These are phyloP conservation scores for Orgyia antiqua DNA, from an alignment of 2,888 invertebrate genomes.

Conservation along the genomic window DNA sequence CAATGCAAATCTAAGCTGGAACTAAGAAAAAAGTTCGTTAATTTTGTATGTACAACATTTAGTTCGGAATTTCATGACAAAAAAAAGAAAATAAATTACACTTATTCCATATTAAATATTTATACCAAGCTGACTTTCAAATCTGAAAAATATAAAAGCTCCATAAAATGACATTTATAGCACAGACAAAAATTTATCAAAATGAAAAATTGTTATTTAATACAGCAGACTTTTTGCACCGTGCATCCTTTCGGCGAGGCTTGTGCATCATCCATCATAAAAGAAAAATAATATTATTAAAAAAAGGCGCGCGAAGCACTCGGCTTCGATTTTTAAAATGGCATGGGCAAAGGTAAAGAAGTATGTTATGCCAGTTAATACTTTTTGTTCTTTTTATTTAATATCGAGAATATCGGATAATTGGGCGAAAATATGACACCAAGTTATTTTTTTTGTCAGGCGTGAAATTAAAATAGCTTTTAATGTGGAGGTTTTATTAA, in stretches of 20 bases:
- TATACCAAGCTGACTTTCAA: background rate
- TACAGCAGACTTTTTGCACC: conserved; percentile 46
- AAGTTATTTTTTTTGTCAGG: background rate
- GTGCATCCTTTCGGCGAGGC: conserved; percentile 36
- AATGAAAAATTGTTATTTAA: conserved; percentile 63
- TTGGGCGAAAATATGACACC: conserved; percentile 31
- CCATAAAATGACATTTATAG: conserved; percentile 28
- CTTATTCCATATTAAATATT: too few relatives aligned
- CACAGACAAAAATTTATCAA: conserved; percentile 38
- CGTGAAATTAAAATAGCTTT: too few relatives aligned
- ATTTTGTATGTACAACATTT: too few relatives aligned
- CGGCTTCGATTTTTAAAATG: conserved; percentile 29
- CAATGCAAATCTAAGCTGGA: too few relatives aligned
- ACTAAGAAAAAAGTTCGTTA: too few relatives aligned
- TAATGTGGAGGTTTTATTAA: too few relatives aligned
- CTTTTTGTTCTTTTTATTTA: conserved; percentile 26
- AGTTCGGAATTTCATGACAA: too few relatives aligned
- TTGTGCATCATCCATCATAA: conserved; percentile 46
- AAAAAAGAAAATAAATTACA: too few relatives aligned
- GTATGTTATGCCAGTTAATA: conserved; percentile 36
- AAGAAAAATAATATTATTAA: conserved; percentile 39
- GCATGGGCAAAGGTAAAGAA: conserved; percentile 33
- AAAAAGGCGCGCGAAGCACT: conserved; percentile 44
- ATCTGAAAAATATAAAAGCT: conserved; percentile 13
- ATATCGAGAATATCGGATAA: conserved; percentile 34